Conservation (phyloP, 2,113 vertebrate genomes). For the Furnarius figulus region DNA sequence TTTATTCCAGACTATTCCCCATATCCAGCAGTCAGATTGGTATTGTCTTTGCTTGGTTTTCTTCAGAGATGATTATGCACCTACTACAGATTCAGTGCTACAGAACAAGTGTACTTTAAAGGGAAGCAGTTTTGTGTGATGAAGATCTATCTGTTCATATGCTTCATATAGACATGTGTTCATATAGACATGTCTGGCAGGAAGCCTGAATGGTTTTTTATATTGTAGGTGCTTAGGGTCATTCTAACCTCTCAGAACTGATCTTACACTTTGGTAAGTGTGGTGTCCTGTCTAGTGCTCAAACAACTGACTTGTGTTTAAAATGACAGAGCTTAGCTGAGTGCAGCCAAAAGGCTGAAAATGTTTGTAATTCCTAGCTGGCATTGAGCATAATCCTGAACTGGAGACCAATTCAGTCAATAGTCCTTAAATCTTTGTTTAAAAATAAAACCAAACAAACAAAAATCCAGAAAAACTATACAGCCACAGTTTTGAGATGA, state of each 20-base stretch:
- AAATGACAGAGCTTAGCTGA: not conserved
- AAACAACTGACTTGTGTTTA: not conserved
- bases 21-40: not conserved
- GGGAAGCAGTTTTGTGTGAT: not conserved
- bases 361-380: not conserved
- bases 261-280: conserved; percentile 1
- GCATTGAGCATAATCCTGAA: not conserved
- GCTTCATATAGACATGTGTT: no score
- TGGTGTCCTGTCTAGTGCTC: not conserved
- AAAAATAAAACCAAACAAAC: not conserved
- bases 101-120: not conserved
- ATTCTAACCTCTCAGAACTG: not conserved
- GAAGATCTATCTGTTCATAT: not conserved
- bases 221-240: not conserved
- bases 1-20: not conserved
- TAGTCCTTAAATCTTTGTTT: not conserved
- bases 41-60: not conserved
- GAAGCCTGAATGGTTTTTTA: not conserved
- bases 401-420: not conserved
- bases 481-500: not conserved
- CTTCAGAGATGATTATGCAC: not conserved
- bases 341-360: not conserved
- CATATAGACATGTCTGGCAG: not conserved
- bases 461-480: not conserved
- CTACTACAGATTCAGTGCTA: not conserved